Base-by-base conservation (phyloP, 1,140 invertebrate species). In the Nymphalis io region DNA sequence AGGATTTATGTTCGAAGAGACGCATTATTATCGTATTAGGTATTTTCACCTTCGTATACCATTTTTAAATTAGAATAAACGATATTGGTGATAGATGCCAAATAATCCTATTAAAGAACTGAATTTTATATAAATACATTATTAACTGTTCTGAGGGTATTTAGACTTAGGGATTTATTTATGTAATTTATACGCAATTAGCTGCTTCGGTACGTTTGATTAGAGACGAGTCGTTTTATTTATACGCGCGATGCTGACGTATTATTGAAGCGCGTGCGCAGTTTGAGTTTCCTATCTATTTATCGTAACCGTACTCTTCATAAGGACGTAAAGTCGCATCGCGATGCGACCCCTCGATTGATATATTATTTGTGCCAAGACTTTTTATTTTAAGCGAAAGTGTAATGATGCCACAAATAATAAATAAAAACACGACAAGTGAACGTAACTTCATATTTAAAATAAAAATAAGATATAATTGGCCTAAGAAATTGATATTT, bases 71-170 rank as follows among this genome's bases (percentile, higher is more conserved):
- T 89, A 90, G 83, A 82, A 69, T 87, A 85, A n/a, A 82, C 81
- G 80, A 84, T 83, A 82, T 84, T 91, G 88, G 89, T 87, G 87
- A 90, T 89, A 87, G 83, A 88, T 89, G 88, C 90, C 89, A 89
- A 91, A 89, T 90, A 90, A 92, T 90, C 86, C 87, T 92, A 89
- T 88, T 92, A 92, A 92, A 92, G 92, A 92, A 92, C 92, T 92
- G 92, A 92, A 91, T 92, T 92, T 91, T 92, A 87, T 92, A 92
- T 91, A 68, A 74, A 79, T 79, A 90, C 86, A 87, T 67, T 89
- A 89, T 89, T 91, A 88, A 90, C 78, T 86, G 90, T 90, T 90
- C 89, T 90, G 90, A 92, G 89, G 89, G 89, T 92, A 91, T 87
- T 85, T 91, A 90, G 88, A 83, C 73, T 71, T 88, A 89, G 89